These are phyloP conservation scores for Diorhabda elongata DNA, from an alignment of 1,140 invertebrate species.

Conservation along the genomic window DNA sequence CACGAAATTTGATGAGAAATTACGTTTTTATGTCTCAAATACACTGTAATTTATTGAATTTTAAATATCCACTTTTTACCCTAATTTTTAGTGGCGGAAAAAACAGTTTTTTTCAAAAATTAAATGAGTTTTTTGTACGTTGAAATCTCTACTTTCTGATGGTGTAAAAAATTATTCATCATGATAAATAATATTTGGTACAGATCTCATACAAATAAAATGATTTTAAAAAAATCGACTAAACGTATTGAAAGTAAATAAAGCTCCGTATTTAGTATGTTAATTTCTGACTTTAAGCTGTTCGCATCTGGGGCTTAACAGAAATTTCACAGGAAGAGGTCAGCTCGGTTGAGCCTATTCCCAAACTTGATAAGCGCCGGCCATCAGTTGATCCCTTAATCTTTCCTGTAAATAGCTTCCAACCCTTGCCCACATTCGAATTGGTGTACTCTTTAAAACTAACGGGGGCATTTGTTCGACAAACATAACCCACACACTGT, in stretches of 20 bases:
- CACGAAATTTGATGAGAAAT: too few relatives aligned
- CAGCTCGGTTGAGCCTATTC: neutral
- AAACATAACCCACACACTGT: neutral
- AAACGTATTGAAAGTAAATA: neutral
- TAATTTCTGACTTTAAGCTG: conserved; percentile 2
- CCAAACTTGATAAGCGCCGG: conserved; percentile 1
- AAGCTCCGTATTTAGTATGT: neutral
- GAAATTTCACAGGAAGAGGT: conserved; percentile 2
- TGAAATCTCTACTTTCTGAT: neutral
- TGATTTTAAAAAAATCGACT: neutral
- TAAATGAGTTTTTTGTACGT: too few relatives aligned
- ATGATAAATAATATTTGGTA: too few relatives aligned
- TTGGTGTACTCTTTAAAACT: conserved; percentile 1
- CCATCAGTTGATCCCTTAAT: conserved; percentile 2
- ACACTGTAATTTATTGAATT: too few relatives aligned
- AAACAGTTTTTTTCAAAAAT: too few relatives aligned
- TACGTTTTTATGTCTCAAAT: too few relatives aligned
- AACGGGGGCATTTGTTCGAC: neutral
- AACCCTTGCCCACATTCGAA: neutral
- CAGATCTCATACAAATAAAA: too few relatives aligned
- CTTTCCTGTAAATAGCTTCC: neutral
- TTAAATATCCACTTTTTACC: too few relatives aligned
- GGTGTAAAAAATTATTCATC: neutral
- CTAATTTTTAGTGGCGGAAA: too few relatives aligned
- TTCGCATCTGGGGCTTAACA: conserved; percentile 1